These are phyloP conservation scores for Aramus guarauna DNA, from an alignment of 2,113 vertebrate genomes.

Conservation along the genomic window DNA sequence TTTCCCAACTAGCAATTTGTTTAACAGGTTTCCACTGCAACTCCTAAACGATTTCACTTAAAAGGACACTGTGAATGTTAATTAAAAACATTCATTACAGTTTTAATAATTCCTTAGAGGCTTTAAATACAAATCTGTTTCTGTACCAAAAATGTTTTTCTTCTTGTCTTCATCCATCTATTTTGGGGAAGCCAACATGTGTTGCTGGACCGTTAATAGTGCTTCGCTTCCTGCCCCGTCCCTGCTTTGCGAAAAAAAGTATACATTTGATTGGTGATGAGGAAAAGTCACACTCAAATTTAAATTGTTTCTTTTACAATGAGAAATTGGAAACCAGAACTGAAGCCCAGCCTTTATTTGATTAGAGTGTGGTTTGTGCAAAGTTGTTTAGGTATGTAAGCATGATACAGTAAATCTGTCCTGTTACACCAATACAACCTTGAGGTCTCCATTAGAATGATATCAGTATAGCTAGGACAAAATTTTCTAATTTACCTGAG, in stretches of 20 bases:
- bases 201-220: neutral
- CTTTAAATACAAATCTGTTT: constrained; percentile 30
- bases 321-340: neutral
- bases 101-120: constrained; percentile 52
- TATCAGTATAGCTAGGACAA: neutral
- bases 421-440: neutral
- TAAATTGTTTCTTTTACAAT: neutral
- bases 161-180: neutral
- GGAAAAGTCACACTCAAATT: neutral
- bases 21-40: constrained; percentile 30
- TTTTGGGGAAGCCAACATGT: neutral
- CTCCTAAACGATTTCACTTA: constrained; percentile 23
- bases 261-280: neutral
- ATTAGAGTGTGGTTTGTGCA: neutral
- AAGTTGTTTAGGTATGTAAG: neutral
- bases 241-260: neutral
- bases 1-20: constrained; percentile 30
- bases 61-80: constrained; percentile 39
- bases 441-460: neutral
- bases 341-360: neutral
- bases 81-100: constrained; percentile 56
- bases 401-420: neutral
- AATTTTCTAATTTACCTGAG: neutral
- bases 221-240: neutral
- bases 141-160: constrained; percentile 27